Base-by-base conservation (phyloP, 2,888 invertebrate species). In the Philereme vetulata region DNA sequence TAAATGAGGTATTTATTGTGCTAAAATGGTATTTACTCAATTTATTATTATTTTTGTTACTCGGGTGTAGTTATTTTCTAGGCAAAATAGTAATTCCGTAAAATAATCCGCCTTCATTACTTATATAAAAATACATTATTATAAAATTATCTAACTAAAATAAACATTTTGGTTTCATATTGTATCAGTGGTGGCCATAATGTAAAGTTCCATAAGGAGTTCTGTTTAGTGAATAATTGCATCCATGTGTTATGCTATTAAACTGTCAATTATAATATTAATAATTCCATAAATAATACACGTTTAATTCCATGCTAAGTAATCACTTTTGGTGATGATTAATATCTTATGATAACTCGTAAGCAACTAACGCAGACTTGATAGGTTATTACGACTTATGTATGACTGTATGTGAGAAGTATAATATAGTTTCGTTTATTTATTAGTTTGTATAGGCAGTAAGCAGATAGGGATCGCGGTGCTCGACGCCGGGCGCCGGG, bases 401-500 rank as follows among this genome's bases (percentile, higher is more conserved):
- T 21, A 59, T 50, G 61, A 59, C 53, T 63, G 61, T 70, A 69
- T 67, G 83, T 86, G 87, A 86, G 88, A 88, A 88, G 88, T 91
- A 91, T 90, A 90, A 91, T 90, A 91, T 90, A 81, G 89, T 89
- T 88, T 81, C 78, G 82, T 84, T 85, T 73, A 71, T 75, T 72
- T 69, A 72, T 72, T 69, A 74, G 67, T 68, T 72, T 57, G 60
- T 66, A 56, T 72, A 71, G 68, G 60, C 51, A 60, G 63, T 60
- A 60, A 44, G 4, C 44, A 43, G 11, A 43, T 11, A 7, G 42
- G 21, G 9, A 43, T 54, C 21, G 21, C 21, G 21, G 21, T 21
- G 21, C 21, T 21, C 21, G 21, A 21, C 21, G 21, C 2, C 21
- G 21, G 21, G 21, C 21, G 21, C 21, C 21, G 21, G 21, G 1